Evolutionary conservation across 1,140 invertebrate species (phyloP).

Genomic region (Panagrolaimus sp.): DNA sequence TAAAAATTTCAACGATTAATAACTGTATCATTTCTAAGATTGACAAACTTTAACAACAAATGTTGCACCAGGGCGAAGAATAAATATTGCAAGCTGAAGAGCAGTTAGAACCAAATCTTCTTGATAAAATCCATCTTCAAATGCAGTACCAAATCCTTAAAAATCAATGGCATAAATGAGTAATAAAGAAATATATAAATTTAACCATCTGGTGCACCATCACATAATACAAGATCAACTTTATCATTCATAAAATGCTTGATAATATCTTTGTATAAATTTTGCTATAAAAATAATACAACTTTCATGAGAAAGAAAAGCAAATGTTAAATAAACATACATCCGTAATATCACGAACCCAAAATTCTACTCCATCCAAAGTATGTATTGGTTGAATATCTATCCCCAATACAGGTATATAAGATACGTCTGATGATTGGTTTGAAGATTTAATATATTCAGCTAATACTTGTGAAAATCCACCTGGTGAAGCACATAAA

Average conservation of each 20-base stretch:
- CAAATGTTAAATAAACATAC: not conserved
- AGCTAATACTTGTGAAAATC: constrained; percentile 7
- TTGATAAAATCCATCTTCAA: constrained; percentile 1
- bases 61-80: not conserved
- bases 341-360: not conserved
- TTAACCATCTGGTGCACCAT: not conserved
- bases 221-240: constrained; percentile 4
- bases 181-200: not conserved
- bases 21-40: not conserved
- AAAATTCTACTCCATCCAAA: not conserved
- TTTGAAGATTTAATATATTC: not conserved
- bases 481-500: not conserved
- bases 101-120: not conserved
- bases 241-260: not conserved
- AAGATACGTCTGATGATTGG: not conserved
- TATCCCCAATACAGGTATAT: not conserved
- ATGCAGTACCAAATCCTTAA: not conserved
- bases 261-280: not conserved
- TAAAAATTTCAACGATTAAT: no score
- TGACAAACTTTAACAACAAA: constrained; percentile 4
- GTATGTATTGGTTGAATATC: constrained; percentile 8
- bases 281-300: not conserved
- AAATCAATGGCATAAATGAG: not conserved
- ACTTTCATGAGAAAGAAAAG: not conserved
- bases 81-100: not conserved